Base-by-base conservation (phyloP, 2,888 invertebrate genomes). In the Drosophila macrospina region DNA sequence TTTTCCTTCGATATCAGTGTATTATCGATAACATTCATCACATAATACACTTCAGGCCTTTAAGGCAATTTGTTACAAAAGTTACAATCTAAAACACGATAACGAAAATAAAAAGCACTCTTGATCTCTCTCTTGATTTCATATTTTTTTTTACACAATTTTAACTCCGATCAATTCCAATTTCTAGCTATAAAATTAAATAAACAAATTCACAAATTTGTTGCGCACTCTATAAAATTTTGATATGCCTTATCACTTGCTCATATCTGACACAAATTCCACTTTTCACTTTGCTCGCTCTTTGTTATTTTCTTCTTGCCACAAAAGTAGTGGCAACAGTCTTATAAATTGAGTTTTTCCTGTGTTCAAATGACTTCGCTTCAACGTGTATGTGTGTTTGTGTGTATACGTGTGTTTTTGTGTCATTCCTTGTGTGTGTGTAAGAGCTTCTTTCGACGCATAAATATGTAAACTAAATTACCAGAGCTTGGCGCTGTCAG, bases 401-500 rank as follows among this genome's bases (percentile, higher is more conserved):
- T 24, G 55, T 47, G 32, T 68, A 51, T 44, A 39, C 16, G 55
- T 47, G 32, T 68, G 55, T 74, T 39, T 55, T 42, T 37, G 26
- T 41, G 32, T 15, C 30, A 20, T 47, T 30, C 11, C 8, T 26
- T 13, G 28, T 7, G 28, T 28, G 6, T 28, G 28, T 28, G 6
- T 28, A 2, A 6, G 6, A 6, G 28, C 8, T 44, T 39, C 13
- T 41, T 51, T 36, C 28, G 10, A 30, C 44, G 24, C 42, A 62
- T 60, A 62, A 74, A 74, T 71, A 69, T 68, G 68, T 66, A 69
- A 81, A 71, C 59, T 55, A 72, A 78, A 84, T 81, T 71, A 74
- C 60, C 60, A 59, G 54, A 66, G 24, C 44, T 37, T 57, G 48
- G 59, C 44, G 62, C 44, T 42, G 47, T 45, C 48, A 63, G 64